Base-by-base conservation (phyloP, 1,140 invertebrate species). In the Drosophila navojoa region DNA sequence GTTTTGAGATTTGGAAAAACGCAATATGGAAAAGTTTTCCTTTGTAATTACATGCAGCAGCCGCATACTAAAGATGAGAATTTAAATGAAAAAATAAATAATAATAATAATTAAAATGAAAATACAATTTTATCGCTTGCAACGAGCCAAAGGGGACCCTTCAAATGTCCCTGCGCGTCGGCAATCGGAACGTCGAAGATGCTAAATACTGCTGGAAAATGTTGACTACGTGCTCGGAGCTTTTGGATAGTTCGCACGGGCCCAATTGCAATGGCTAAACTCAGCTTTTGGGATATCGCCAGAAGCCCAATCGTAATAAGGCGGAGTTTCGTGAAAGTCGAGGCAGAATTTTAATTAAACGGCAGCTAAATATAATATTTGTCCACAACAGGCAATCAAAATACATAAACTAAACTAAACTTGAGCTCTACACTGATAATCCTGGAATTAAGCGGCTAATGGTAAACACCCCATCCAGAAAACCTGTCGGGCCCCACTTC, bases 11-110 rank as follows among this genome's bases (percentile, higher is more conserved):
- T 82, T 79, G 76, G 70, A 68, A 68, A 79, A 45, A 89, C 82
- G 79, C 77, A 79, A 86, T 87, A 82, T 77, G 82, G 68, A 62
- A 77, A 87, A 82, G 79, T 87, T 87, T 82, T 82, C 79, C 76
- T 79, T 89, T 87, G 82, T 89, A 87, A 87, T 87, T 87, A 89
- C 82, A 87, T 87, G 79, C 82, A 72, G 60, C 42, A 74, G 44
- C 42, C 59, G 53, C 61, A 70, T 10, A 69, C 71, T 68, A 44
- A 38, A 60, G 32, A 61, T 66, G 29, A 66, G 15, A 45, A n/a
- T n/a, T n/a, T n/a, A n/a, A 45, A 19, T 19, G 42, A 45, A 22
- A 22, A 22, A 22, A 22, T 2, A 22, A 22, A 22, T 1, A 22
- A 22, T 3, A 22, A 22, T 22, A 22, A 22, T 22, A 57, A 54